A percentile compares a stretch with the other conserved stretches of the same genome.
These are phyloP conservation scores for Micromys minutus DNA, from an alignment of 2,113 vertebrate species.

Conservation along the genomic window DNA sequence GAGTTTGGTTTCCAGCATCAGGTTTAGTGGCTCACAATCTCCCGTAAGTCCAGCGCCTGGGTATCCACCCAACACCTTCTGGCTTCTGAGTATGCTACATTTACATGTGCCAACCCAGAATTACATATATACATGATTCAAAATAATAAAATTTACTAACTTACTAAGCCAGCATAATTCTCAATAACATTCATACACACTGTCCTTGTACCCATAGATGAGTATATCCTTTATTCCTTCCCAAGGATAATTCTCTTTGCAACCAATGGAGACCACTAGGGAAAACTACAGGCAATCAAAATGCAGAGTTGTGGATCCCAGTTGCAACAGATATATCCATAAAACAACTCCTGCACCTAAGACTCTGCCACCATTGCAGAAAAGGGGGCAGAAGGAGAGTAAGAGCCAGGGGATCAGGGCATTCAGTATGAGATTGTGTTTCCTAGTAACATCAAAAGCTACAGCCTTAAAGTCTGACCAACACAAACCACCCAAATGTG, in stretches of 20 bases:
- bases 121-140: not conserved
- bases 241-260: not conserved
- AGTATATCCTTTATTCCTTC: not conserved
- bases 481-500: not conserved
- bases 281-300: not conserved
- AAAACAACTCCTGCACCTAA: not conserved
- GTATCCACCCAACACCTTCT: not conserved
- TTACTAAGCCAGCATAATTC: not conserved
- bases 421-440: not conserved
- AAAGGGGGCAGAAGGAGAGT: too few species aligned
- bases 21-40: not conserved
- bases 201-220: not conserved
- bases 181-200: not conserved
- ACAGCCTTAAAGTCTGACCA: not conserved
- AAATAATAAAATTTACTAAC: not conserved
- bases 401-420: not conserved
- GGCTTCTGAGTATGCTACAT: not conserved
- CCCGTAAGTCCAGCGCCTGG: too few species aligned
- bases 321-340: not conserved
- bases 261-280: not conserved
- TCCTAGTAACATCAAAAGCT: not conserved
- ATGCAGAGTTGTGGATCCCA: not conserved
- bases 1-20: not conserved
- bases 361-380: not conserved
- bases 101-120: not conserved